Evolutionary conservation across 2,888 invertebrate species (phyloP), one percentile per base, ranked within the genome.

Genomic region (Trachelus stipa): DNA sequence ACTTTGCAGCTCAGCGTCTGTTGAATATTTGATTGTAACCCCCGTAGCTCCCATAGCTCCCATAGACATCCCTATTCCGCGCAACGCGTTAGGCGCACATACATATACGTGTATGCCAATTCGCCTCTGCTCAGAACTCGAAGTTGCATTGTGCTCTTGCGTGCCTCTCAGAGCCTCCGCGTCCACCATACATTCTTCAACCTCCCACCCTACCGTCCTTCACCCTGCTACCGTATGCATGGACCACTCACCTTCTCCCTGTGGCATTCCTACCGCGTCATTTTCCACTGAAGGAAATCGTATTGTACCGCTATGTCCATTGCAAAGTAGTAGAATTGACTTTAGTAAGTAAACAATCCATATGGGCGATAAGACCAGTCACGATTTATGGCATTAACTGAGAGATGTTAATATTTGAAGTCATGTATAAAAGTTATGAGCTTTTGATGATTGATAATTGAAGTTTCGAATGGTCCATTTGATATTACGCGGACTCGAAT

Each of bases 1-100:
- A 88, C 88, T 88, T 88, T 85, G 84, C 87, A 87, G 85, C 85
- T 87, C 86, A 85, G 82, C 88, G 85, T 88, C 86, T 84, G 84
- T 85, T 88, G 87, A 88, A 88, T 88, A 88, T 88, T 88, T 88
- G 84, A 88, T 88, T 85, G 83, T 77, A 78, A 77, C 78, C 79
- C 71, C 75, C 78, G 74, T 77, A 35, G 31, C 33, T 71, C 56
- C 56, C 56, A 35, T 37, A 37, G 12, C 71, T 71, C 71, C 31
- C 71, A 34, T 71, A 71, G 71, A 12, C 71, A 34, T 71, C 71
- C n/a, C 71, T 31, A 15, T 12, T 34, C 31, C 11, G 33, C 12
- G 34, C 33, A 6, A 71, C 31, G 12, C 71, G 71, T 34, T 15
- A 31, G 15, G 71, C 31, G 71, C 71, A 34, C 33, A 34, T 23